Evolutionary conservation across 1,140 invertebrate genomes (phyloP), one percentile per base, ranked within the genome.

Genomic region (Ceratina calcarata): DNA sequence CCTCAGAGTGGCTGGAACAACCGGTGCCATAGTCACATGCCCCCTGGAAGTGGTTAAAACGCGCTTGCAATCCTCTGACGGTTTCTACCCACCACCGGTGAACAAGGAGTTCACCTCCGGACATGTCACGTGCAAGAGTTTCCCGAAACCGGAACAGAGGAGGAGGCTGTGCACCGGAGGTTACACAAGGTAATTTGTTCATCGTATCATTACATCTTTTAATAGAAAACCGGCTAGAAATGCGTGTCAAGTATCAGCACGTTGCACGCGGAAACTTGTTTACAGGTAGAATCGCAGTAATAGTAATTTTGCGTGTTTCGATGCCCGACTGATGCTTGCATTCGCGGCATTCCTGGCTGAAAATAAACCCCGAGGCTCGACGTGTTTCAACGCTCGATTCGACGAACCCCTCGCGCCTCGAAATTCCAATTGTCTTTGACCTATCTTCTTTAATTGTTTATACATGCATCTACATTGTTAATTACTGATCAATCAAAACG

Each of bases 1-100:
- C 57, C 93, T 24, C 91, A 99, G 98, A 88, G 95, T 97, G 92
- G 99, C 97, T 85, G 98, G 99, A 51, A 99, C 98, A 32, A 96
- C 97, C 58, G 99, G 98, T 79, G 98, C 98, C 13, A 97, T 99
- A 80, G 95, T 99, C 57, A 99, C 99, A 82, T 99, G 99, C 94
- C 99, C 99, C 0, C 93, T 99, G 83, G 99, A 99, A 94, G 99
- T 99, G 73, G 97, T 99, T 7, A 99, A 99, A 93, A 99, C 99
- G 3, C 95, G 99, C 64, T 94, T 99, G 72, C 99, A 99, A 92
- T 99, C 98, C 15, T 95, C 95, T 55, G 95, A 94, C 55, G 95
- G 95, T 45, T 96, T 96, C 82, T 90, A 94, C 84, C 88, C 93
- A 15, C 91, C 88, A 81, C 84, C 84, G 86, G 85, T 90, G 85